Base-by-base conservation (phyloP, 2,113 vertebrate genomes). In the Dromas ardeola region DNA sequence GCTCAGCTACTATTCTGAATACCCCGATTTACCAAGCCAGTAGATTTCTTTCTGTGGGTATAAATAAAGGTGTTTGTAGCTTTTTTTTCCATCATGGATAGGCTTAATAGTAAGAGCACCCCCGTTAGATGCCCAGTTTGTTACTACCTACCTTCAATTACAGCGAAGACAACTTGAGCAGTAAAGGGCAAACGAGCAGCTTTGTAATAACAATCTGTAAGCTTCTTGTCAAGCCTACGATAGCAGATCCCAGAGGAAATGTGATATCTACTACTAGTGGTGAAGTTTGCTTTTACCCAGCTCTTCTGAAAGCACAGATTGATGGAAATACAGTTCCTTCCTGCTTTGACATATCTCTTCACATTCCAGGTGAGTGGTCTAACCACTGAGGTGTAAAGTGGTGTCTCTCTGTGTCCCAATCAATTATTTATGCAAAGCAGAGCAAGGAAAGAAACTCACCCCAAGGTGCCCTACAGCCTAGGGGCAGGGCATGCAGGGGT, bases 401-500 rank as follows among this genome's bases (percentile, higher is more conserved):
- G 11, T 91, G 55, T 70, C 58, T 62, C 19, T 77, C 55, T 74
- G 59, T 86, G 69, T 81, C 47, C 56, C 47, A 66, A 71, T 91
- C 47, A 83, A 66, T 88, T 91, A 96, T 94, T 95, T 84, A 91
- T 84, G 53, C n/a, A 40, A 86, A 91, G 63, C 10, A 52, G 38
- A 84, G 47, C 13, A 58, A 58, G 43, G 69, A 74, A 29, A 42
- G 67, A 50, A 58, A 63, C 45, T 86, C 58, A 10, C 10, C 23
- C 19, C 3, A 2, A 65, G 55, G 34, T 26, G 69, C 38, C 22
- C 61, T 78, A 20, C 42, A 58, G 62, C 53, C 55, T 26, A 29
- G 47, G 19, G 38, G n/a, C 50, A 61, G 55, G 45, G 58, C 2
- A 1, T 4, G 20, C 15, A 23, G 34, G 10, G 30, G 4, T 78